Conservation (phyloP, 1,140 invertebrate genomes). For the Dinothrombium tinctorium region DNA sequence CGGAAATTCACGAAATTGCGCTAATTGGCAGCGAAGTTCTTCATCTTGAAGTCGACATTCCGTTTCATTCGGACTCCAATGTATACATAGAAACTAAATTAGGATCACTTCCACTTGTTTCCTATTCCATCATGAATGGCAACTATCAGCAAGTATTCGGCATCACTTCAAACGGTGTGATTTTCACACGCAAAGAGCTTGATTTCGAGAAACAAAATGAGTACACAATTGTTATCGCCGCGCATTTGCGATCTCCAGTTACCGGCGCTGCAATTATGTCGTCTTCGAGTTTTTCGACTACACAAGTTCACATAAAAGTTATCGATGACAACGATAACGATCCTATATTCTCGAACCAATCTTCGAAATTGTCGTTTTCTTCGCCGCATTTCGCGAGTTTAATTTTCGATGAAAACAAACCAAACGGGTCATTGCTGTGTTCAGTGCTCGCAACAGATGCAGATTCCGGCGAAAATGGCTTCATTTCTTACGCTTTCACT, state of each 20-base stretch:
- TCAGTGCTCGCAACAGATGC: slow-evolving; percentile 83
- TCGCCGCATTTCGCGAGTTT: slow-evolving; percentile 15
- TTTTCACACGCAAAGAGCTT: not conserved
- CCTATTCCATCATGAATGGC: too few species aligned
- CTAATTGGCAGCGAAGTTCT: slow-evolving; percentile 27
- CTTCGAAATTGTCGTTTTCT: slow-evolving; percentile 38
- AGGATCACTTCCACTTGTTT: too few species aligned
- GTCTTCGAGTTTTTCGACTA: slow-evolving; percentile 5
- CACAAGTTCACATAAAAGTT: slow-evolving; percentile 60
- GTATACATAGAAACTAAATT: too few species aligned
- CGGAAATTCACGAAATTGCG: slow-evolving; percentile 59
- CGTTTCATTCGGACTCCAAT: too few species aligned
- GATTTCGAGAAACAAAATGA: not conserved
- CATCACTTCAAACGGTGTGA: slow-evolving; percentile 38
- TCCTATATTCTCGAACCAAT: slow-evolving; percentile 88
- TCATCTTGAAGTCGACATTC: not conserved
- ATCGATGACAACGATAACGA: slow-evolving; percentile 60
- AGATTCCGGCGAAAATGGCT: slow-evolving; percentile 77
- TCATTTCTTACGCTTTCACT: slow-evolving; percentile 66
- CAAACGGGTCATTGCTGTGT: slow-evolving; percentile 50
- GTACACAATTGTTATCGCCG: not conserved
- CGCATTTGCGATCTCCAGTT: not conserved
- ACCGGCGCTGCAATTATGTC: not conserved
- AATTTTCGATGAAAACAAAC: slow-evolving; percentile 68
- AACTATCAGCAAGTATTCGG: too few species aligned